These are phyloP conservation scores for Aphodius granarius DNA, from an alignment of 2,888 invertebrate species.

Conservation along the genomic window DNA sequence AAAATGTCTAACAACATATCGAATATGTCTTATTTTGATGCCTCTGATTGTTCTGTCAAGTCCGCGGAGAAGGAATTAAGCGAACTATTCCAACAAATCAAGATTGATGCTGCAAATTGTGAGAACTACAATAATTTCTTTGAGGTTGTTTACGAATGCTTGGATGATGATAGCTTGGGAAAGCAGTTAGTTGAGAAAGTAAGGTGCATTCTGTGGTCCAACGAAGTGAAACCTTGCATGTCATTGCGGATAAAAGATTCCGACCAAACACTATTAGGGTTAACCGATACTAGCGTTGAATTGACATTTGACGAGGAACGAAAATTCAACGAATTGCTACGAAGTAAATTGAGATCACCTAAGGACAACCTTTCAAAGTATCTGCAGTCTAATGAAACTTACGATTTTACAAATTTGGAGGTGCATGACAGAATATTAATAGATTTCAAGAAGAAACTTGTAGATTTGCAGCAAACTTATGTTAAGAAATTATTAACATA, in stretches of 20 bases:
- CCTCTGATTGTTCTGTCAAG: not conserved
- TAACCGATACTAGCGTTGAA: conserved; percentile 42
- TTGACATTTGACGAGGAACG: conserved; percentile 48
- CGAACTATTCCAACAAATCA: conserved; percentile 40
- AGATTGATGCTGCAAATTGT: conserved; percentile 40
- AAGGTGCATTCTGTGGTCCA: conserved; percentile 38
- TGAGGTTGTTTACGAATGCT: conserved; percentile 39
- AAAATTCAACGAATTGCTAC: conserved; percentile 33
- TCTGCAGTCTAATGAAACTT: not conserved
- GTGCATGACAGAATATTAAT: conserved; percentile 38
- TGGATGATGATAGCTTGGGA: conserved; percentile 34
- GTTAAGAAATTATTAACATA: conserved; percentile 44
- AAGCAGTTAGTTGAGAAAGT: conserved; percentile 40
- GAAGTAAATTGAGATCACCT: conserved; percentile 3
- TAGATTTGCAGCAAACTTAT: conserved; percentile 47
- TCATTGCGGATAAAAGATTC: conserved; percentile 7
- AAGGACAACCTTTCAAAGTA: not conserved
- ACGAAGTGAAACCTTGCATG: conserved; percentile 26
- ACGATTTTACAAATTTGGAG: conserved; percentile 35
- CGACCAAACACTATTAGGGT: conserved; percentile 26
- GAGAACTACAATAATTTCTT: conserved; percentile 40
- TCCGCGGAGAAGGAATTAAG: conserved; percentile 38
- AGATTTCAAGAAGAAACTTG: conserved; percentile 49
- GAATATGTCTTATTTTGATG: not conserved
- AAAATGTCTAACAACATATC: conserved; percentile 4